These are phyloP conservation scores for Cricetomys ansorgei DNA, from an alignment of 2,113 vertebrate genomes.

Conservation along the genomic window DNA sequence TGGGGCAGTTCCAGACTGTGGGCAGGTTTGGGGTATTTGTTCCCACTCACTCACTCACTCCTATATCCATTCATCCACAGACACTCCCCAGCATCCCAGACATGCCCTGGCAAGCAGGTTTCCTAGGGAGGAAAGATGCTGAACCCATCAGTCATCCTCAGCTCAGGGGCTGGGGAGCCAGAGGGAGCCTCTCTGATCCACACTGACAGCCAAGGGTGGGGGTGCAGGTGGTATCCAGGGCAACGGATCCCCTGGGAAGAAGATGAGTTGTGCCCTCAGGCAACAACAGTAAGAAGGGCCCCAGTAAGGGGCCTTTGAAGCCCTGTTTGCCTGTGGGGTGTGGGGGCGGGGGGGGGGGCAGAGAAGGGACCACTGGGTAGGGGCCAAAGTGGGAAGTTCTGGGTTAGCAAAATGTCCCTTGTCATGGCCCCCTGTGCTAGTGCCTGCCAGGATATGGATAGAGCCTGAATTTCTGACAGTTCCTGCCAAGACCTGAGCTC, in stretches of 20 bases:
- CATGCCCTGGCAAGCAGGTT: neutral
- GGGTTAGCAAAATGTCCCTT: neutral
- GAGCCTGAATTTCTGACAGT: neutral
- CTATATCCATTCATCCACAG: neutral
- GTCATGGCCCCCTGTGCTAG: too few species aligned
- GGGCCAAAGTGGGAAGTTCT: neutral
- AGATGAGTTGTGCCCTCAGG: neutral
- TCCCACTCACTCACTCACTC: neutral
- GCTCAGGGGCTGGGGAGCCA: neutral
- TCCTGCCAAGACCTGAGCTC: neutral
- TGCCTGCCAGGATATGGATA: neutral
- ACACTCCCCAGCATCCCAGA: neutral
- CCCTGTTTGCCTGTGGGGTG: neutral
- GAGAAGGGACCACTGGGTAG: neutral
- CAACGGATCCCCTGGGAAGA: neutral
- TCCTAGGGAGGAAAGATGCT: neutral
- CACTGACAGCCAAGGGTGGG: neutral
- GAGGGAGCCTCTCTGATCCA: neutral
- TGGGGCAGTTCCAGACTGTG: neutral
- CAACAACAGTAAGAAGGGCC: neutral
- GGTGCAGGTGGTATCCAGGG: conserved; percentile 13
- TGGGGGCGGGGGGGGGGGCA: neutral
- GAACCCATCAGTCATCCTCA: neutral
- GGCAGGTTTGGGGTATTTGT: too few species aligned
- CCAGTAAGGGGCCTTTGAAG: neutral